phyloP scores from a whole-genome alignment of 2,888 invertebrate species.

The Eledone cirrhosa region DNA sequence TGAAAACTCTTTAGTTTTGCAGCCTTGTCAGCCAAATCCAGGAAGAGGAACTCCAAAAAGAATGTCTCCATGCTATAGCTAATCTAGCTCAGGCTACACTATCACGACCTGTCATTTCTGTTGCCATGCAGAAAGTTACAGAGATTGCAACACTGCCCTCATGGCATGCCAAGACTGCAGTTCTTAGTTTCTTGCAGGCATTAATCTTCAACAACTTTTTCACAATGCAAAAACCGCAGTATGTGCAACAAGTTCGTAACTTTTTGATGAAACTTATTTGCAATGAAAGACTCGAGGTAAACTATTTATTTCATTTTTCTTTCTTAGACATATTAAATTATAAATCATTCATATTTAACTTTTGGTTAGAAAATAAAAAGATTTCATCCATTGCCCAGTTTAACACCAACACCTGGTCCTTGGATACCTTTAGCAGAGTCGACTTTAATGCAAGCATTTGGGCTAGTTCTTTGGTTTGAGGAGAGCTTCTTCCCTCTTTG shows the following conservation, averaged over 20 bases:
- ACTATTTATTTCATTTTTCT: background rate
- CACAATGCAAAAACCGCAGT: constrained; percentile 57
- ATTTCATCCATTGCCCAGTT: background rate
- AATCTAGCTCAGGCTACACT: constrained; percentile 76
- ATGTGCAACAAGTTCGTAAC: constrained; percentile 57
- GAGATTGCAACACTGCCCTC: constrained; percentile 66
- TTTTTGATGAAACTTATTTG: constrained; percentile 71
- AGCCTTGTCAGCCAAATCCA: constrained; percentile 79
- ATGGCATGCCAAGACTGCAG: constrained; percentile 70
- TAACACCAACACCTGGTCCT: no score
- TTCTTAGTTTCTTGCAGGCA: constrained; percentile 69
- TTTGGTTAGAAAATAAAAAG: background rate
- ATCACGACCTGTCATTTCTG: constrained; percentile 72
- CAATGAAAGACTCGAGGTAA: constrained; percentile 65
- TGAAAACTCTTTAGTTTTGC: constrained; percentile 72
- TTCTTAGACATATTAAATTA: background rate
- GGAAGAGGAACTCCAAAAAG: constrained; percentile 76
- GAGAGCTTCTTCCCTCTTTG: no score
- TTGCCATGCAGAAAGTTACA: constrained; percentile 72
- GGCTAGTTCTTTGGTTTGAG: no score
- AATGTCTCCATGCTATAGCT: constrained; percentile 76
- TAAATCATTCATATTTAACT: background rate
- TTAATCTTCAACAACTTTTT: constrained; percentile 71
- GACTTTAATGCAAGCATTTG: no score
- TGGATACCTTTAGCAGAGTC: no score